These are phyloP conservation scores for Sturmia bella DNA, from an alignment of 2,888 invertebrate genomes.

Conservation along the genomic window DNA sequence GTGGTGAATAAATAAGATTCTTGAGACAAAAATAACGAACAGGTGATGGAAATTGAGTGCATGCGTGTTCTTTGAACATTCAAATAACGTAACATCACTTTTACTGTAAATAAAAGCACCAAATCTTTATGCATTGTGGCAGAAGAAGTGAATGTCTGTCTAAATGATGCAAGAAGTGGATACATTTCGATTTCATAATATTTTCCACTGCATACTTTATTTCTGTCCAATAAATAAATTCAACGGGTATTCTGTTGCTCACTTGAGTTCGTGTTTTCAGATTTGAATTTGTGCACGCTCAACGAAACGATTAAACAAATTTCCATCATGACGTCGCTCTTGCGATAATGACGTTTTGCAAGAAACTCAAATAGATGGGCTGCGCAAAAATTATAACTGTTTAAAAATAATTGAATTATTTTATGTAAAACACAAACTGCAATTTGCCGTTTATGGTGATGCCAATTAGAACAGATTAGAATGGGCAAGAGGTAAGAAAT, in stretches of 20 bases:
- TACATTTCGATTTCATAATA: slow-evolving; percentile 45
- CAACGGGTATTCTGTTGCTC: neutral
- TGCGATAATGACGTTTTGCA: neutral
- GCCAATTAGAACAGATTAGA: neutral
- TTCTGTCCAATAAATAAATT: neutral
- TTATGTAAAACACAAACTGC: slow-evolving; percentile 30
- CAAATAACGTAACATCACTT: slow-evolving; percentile 40
- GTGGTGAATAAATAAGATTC: slow-evolving; percentile 28
- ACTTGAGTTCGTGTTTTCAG: neutral
- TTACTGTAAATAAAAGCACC: slow-evolving; percentile 54
- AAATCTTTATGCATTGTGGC: neutral
- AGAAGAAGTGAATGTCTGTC: neutral
- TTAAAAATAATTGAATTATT: slow-evolving; percentile 36
- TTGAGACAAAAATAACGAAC: slow-evolving; percentile 36
- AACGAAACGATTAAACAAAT: slow-evolving; percentile 29
- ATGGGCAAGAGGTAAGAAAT: neutral
- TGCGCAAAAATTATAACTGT: slow-evolving; percentile 46
- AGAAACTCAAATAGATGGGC: neutral
- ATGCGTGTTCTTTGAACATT: slow-evolving; percentile 63
- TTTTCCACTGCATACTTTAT: slow-evolving; percentile 29
- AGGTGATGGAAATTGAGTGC: slow-evolving; percentile 57
- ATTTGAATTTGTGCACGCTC: slow-evolving; percentile 28
- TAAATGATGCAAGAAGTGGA: slow-evolving; percentile 21
- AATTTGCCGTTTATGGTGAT: slow-evolving; percentile 19
- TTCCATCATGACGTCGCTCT: slow-evolving; percentile 23